Conservation (phyloP, 2,797 vertebrate genomes). For the Darevskia nairensis region DNA sequence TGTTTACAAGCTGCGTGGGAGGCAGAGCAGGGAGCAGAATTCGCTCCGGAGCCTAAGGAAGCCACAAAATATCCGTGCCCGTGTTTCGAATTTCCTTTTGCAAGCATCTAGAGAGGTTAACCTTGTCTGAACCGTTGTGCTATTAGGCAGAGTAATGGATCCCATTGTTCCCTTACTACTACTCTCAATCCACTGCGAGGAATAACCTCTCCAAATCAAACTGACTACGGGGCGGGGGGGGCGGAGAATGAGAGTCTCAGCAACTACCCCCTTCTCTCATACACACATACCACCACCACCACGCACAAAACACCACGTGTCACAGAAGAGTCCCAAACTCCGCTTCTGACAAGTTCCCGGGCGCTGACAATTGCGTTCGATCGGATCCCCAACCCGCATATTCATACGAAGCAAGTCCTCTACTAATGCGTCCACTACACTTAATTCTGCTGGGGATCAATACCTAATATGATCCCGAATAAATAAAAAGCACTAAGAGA, state of each 20-base stretch:
- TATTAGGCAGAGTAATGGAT: constrained; percentile 33
- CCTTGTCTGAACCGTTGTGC: constrained; percentile 54
- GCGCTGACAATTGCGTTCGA: constrained; percentile 12
- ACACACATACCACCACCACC: not conserved
- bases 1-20: constrained; percentile 39
- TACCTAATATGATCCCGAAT: constrained; percentile 85
- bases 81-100: constrained; percentile 63
- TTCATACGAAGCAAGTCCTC: constrained; percentile 60
- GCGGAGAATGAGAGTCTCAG: not conserved
- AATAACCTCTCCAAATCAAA: constrained; percentile 5
- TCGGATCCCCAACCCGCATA: constrained; percentile 14
- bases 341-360: constrained; percentile 24
- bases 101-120: constrained; percentile 43
- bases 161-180: constrained; percentile 37
- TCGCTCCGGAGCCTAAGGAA: constrained; percentile 38
- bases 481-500: constrained; percentile 81
- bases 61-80: constrained; percentile 51
- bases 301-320: not conserved
- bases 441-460: constrained; percentile 83
- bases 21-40: constrained; percentile 34
- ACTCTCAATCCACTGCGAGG: constrained; percentile 10
- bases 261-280: not conserved
- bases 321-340: not conserved
- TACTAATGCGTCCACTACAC: constrained; percentile 77
- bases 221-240: not conserved